A percentile compares a stretch with the other conserved stretches of the same genome.
Evolutionary conservation across 2,797 vertebrate species (phyloP).

Genomic region (Galaxias olidus): DNA sequence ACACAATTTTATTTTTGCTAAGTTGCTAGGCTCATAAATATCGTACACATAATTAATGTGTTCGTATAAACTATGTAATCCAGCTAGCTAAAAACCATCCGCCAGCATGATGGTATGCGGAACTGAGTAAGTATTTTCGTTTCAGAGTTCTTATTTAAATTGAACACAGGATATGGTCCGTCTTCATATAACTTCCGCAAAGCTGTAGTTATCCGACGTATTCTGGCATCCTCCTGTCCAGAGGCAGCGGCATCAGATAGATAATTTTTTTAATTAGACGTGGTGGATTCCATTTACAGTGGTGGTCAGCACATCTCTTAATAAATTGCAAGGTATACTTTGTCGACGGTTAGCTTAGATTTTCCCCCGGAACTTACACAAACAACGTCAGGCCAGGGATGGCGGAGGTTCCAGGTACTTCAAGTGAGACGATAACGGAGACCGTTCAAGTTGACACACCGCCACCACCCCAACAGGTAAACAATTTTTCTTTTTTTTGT

Average conservation of each 20-base stretch:
- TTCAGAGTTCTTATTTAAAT: too few relatives aligned
- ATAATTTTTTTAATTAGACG: too few relatives aligned
- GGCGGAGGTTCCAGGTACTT: conserved; percentile 80
- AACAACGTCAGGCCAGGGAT: conserved; percentile 59
- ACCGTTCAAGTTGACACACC: conserved; percentile 74
- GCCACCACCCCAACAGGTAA: conserved; percentile 79
- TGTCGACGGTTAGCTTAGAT: not conserved
- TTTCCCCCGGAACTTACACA: conserved; percentile 29
- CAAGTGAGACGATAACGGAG: conserved; percentile 83
- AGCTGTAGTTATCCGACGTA: not conserved
- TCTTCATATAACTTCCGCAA: conserved; percentile 53
- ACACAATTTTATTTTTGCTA: not conserved
- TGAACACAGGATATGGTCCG: conserved; percentile 61
- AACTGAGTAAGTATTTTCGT: too few relatives aligned
- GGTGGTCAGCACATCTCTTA: not conserved
- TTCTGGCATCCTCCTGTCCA: too few relatives aligned
- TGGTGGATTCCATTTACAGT: not conserved
- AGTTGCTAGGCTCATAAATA: too few relatives aligned
- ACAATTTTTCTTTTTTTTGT: too few relatives aligned
- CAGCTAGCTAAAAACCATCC: too few relatives aligned
- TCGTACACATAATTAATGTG: too few relatives aligned
- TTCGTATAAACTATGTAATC: too few relatives aligned
- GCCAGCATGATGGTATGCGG: too few relatives aligned
- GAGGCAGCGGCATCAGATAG: too few relatives aligned
- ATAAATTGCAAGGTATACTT: not conserved